phyloP scores from a whole-genome alignment of 2,888 invertebrate genomes.

The Macrophya annulata region DNA sequence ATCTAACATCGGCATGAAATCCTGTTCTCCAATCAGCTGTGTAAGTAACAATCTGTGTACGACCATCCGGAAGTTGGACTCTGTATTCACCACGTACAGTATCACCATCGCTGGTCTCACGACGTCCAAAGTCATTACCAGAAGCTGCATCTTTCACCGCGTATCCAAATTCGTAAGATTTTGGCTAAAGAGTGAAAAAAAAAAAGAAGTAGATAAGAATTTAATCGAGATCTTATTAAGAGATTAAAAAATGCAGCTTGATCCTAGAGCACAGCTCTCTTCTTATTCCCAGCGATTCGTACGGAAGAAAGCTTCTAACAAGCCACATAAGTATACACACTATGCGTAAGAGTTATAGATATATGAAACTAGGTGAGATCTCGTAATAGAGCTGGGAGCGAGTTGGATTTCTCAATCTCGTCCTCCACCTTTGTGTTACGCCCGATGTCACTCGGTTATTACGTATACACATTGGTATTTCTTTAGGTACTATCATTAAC shows the following conservation, averaged over 20 bases:
- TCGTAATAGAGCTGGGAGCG: constrained; percentile 37
- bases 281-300: background rate
- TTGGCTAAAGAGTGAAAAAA: constrained; percentile 82
- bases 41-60: constrained; percentile 87
- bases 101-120: constrained; percentile 88
- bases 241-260: background rate
- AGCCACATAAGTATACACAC: background rate
- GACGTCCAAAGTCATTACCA: constrained; percentile 88
- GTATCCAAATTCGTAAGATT: constrained; percentile 90
- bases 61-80: constrained; percentile 84
- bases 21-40: constrained; percentile 91
- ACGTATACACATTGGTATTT: constrained; percentile 2
- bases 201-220: background rate
- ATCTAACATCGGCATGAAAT: constrained; percentile 89
- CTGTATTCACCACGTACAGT: constrained; percentile 85
- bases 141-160: constrained; percentile 89
- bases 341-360: constrained; percentile 1
- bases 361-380: constrained; percentile 16
- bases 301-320: background rate
- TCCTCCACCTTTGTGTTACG: constrained; percentile 46
- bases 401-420: constrained; percentile 7
- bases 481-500: background rate
- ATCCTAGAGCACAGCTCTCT: too few species aligned
- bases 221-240: background rate
- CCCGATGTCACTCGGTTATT: constrained; percentile 38